phyloP scores from a whole-genome alignment of 2,113 vertebrate species.

The Loxodonta africana region DNA sequence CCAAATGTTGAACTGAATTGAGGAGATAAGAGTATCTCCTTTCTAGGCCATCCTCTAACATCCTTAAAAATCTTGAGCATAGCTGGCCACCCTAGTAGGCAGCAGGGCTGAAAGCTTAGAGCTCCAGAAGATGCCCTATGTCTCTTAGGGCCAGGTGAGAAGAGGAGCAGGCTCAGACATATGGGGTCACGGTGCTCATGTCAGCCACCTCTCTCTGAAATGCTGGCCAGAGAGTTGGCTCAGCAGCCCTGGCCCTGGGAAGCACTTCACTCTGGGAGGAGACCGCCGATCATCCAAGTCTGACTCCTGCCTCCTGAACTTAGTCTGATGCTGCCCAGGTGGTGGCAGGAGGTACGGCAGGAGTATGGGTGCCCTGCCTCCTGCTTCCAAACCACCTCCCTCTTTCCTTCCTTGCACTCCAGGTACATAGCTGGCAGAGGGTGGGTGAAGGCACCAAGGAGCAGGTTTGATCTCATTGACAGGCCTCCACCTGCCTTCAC shows the following conservation, averaged over 20 bases:
- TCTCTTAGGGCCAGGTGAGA: not conserved
- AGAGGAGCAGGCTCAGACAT: not conserved
- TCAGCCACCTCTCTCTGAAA: not conserved
- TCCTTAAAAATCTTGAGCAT: not conserved
- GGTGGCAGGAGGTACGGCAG: not conserved
- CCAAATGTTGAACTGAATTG: not conserved
- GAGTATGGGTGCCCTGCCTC: not conserved
- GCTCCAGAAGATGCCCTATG: not conserved
- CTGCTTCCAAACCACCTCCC: not conserved
- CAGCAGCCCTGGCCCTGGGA: not conserved
- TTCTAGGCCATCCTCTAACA: not conserved
- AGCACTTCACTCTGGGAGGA: not conserved
- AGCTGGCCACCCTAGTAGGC: too few relatives aligned
- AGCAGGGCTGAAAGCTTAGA: too few relatives aligned
- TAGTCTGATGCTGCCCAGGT: not conserved
- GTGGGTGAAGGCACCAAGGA: not conserved
- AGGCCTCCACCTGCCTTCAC: not conserved
- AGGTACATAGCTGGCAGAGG: not conserved
- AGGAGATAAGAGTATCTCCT: not conserved
- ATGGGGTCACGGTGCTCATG: not conserved
- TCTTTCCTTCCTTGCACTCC: not conserved
- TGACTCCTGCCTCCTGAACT: not conserved
- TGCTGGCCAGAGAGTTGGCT: not conserved
- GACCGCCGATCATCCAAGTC: not conserved
- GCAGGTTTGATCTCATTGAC: not conserved